Evolutionary conservation across 2,797 vertebrate species (phyloP), one percentile per base, ranked within the genome.

Genomic region (Typhlichthys subterraneus): DNA sequence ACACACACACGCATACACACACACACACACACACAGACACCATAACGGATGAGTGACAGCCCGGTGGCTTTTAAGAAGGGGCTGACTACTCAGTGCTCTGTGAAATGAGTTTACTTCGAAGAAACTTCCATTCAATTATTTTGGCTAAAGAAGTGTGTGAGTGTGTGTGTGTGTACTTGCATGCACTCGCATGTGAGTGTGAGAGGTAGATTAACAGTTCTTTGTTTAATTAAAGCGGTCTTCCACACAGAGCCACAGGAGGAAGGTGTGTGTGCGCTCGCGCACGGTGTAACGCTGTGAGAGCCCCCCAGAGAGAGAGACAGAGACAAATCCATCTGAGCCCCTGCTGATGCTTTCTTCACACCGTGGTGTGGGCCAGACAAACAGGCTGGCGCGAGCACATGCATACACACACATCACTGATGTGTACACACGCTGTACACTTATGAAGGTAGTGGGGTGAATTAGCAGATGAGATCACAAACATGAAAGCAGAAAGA

Each of bases 31-130:
- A 64, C 23, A 29, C 53, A 60, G 15, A 31, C 68, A 60, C 59
- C 42, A 65, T 29, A 9, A 42, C 9, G 38, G 8, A 42, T 87
- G 80, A 88, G 59, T 89, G 89, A 87, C 84, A 88, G 80, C 48
- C 64, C 55, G 51, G 69, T 72, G 53, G 70, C 69, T 74, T 75
- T 75, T 48, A 46, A 51, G 45, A 59, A 67, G 76, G 76, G 65
- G 71, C 59, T 69, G 74, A 76, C 72, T 77, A 69, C 75, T 85
- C 89, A 84, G 60, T 61, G 70, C 77, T 74, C 75, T 88, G 85
- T 91, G 82, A 89, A 90, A 89, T 90, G 60, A 89, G 63, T 64
- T 83, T 65, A 74, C 73, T 82, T 87, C 80, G 62, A 60, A 76
- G 65, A 86, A 82, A 85, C 80, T 76, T 82, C 74, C 65, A 82